Evolutionary conservation across 2,888 invertebrate species (phyloP), one percentile per base, ranked within the genome.

Genomic region (Tholera decimalis): DNA sequence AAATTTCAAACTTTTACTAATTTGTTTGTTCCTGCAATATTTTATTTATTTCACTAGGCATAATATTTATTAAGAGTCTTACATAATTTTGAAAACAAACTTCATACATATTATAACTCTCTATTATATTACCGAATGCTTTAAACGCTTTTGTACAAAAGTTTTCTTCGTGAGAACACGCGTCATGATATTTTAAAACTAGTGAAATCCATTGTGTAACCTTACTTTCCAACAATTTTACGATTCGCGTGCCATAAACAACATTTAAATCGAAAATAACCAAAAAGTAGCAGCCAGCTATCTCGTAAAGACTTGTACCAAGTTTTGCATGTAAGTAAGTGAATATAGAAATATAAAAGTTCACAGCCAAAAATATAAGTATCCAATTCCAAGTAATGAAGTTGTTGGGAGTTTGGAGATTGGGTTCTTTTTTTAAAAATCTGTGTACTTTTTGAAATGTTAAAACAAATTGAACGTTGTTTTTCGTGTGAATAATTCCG

Each of bases 351-450:
- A 39, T 1, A n/a, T 67, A 47, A 13, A 46, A 33, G 9, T 11
- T 1, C 5, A 60, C 13, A 18, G 7, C 28, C 0, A 20, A 3
- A 13, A 46, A 24, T 8, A 18, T 22, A 18, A n/a, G 9, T 15
- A 76, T 35, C 77, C 77, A 76, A 41, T 55, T 76, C 20, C 41
- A 47, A 15, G 61, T 15, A 3, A 41, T 43, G 0, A 61, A 72
- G 0, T 30, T 2, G 1, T 30, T 56, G 9, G n/a, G n/a, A n/a
- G n/a, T n/a, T n/a, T n/a, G n/a, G n/a, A 62, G 30, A 35, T 9
- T 9, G 8, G 28, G 22, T 9, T 46, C 49, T 8, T 33, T 22
- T 2, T 60, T 65, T 1, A 77, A 24, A 20, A 47, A 39, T 41
- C 50, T 60, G 11, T 77, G 58, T 11, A 70, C 15, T n/a, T 44